A percentile compares a stretch with the other conserved stretches of the same genome.
These are phyloP conservation scores for Drosophila triauraria DNA, from an alignment of 1,140 invertebrate species.

Conservation along the genomic window DNA sequence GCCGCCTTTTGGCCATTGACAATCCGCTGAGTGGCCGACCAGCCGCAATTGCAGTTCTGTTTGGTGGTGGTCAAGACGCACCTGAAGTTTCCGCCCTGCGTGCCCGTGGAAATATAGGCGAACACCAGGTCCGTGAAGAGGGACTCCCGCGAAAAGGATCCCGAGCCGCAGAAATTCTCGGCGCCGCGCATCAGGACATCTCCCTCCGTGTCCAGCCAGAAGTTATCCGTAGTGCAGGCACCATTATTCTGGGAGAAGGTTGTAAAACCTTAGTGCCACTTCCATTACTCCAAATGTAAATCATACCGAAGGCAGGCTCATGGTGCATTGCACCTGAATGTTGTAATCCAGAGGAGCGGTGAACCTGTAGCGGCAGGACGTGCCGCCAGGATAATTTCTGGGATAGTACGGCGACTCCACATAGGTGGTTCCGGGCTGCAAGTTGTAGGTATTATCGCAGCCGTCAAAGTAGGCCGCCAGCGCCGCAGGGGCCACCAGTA, in stretches of 20 bases:
- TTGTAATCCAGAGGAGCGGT: conserved; percentile 68
- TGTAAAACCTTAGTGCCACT: not conserved
- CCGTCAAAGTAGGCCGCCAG: conserved; percentile 65
- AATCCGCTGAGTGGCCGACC: conserved; percentile 68
- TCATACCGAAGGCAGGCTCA: conserved; percentile 65
- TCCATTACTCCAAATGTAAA: conserved; percentile 1
- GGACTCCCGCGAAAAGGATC: conserved; percentile 58
- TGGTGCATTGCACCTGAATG: conserved; percentile 63
- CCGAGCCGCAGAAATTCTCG: conserved; percentile 76
- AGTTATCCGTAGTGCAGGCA: conserved; percentile 69
- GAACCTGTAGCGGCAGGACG: conserved; percentile 78
- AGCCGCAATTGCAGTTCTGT: conserved; percentile 76
- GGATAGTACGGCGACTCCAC: conserved; percentile 78
- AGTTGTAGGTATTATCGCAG: conserved; percentile 61
- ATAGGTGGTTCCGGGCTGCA: conserved; percentile 52
- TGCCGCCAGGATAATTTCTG: conserved; percentile 65
- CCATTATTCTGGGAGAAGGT: conserved; percentile 40
- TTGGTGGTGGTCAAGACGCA: conserved; percentile 47
- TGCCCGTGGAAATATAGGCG: conserved; percentile 65
- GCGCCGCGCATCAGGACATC: conserved; percentile 66
- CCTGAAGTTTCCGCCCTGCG: conserved; percentile 51
- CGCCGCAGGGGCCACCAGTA: conserved; percentile 26
- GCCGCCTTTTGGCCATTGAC: conserved; percentile 62
- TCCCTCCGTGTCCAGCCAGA: conserved; percentile 74
- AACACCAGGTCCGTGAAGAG: conserved; percentile 68